A percentile compares a stretch with the other conserved stretches of the same genome.
These are phyloP conservation scores for Nyctereutes procyonoides DNA, from an alignment of 2,113 vertebrate species.

Conservation along the genomic window DNA sequence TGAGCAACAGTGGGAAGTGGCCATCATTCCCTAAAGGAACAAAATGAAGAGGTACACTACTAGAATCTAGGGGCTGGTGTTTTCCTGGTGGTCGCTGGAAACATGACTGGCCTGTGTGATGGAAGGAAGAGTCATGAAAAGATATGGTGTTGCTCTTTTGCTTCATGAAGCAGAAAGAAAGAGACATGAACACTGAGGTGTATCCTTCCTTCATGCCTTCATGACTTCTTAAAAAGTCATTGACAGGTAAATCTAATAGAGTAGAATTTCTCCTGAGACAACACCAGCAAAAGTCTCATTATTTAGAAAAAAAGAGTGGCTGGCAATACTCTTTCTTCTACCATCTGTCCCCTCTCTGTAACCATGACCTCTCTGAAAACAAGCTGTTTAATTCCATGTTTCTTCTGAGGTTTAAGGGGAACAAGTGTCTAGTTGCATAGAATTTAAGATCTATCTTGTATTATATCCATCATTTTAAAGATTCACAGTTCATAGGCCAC, in stretches of 20 bases:
- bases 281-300: not conserved
- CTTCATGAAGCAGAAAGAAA: not conserved
- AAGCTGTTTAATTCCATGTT: not conserved
- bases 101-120: not conserved
- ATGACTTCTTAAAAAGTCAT: constrained; percentile 40
- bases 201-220: not conserved
- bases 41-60: not conserved
- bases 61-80: not conserved
- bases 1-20: not conserved
- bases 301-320: not conserved
- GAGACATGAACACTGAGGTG: not conserved
- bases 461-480: not conserved
- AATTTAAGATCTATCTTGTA: not conserved
- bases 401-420: not conserved
- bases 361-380: not conserved
- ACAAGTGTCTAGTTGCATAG: not conserved
- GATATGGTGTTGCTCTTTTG: not conserved
- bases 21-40: rapidly evolving
- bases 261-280: not conserved
- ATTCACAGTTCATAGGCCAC: not conserved
- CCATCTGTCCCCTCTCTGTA: not conserved
- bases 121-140: not conserved
- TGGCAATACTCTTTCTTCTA: not conserved
- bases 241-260: not conserved
- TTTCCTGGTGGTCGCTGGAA: not conserved